Evolutionary conservation across 2,888 invertebrate species (phyloP).

Genomic region (Drosophila anceps): DNA sequence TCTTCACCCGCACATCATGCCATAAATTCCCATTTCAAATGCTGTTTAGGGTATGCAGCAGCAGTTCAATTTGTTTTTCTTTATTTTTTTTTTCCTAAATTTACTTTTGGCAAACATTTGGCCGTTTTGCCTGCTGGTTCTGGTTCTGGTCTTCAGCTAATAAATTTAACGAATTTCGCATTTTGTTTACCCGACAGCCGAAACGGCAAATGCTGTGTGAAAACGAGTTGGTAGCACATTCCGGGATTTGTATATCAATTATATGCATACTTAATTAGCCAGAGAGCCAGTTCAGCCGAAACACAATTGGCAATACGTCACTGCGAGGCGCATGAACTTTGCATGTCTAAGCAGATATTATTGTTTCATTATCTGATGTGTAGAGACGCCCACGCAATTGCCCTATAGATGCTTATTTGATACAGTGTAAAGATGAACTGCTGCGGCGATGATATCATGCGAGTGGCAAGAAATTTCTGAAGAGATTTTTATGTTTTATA

Average conservation of each 20-base stretch:
- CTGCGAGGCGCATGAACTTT: neutral
- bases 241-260: slow-evolving; percentile 10
- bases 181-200: slow-evolving; percentile 26
- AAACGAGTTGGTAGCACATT: slow-evolving; percentile 31
- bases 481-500: neutral
- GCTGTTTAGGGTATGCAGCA: slow-evolving; percentile 11
- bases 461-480: neutral
- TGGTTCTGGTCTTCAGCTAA: neutral
- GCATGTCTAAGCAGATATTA: neutral
- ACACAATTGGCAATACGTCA: slow-evolving; percentile 7
- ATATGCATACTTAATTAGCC: slow-evolving; percentile 18
- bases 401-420: neutral
- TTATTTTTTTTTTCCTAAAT: neutral
- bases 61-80: neutral
- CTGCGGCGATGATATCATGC: neutral
- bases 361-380: neutral
- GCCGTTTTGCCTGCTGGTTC: neutral
- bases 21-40: neutral
- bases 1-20: neutral
- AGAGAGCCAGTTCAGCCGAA: neutral
- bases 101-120: slow-evolving; percentile 22
- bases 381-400: neutral
- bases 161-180: slow-evolving; percentile 15
- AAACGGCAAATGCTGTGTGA: slow-evolving; percentile 11
- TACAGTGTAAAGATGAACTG: neutral